These are phyloP conservation scores for Paramacrobiotus metropolitanus DNA, from an alignment of 1,140 invertebrate species.

Conservation along the genomic window DNA sequence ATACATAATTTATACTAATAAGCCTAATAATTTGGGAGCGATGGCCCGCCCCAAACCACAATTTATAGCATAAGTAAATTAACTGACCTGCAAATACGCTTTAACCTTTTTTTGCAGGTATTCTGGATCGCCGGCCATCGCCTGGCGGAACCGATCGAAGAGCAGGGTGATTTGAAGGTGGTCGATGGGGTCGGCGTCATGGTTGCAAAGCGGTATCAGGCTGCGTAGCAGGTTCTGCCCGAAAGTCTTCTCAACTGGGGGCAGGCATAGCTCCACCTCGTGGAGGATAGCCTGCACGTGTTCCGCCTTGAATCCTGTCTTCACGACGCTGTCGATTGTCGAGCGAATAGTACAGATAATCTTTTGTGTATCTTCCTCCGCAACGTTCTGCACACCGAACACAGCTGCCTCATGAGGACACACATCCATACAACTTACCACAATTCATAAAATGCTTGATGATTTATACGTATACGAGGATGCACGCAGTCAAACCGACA, in stretches of 20 bases:
- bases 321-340: background rate
- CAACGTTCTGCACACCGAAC: background rate
- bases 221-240: conserved; percentile 30
- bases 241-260: conserved; percentile 66
- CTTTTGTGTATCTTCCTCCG: background rate
- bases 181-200: conserved; percentile 47
- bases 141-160: conserved; percentile 22
- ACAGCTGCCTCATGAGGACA: no score
- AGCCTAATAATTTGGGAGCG: no score
- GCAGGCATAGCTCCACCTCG: conserved; percentile 52
- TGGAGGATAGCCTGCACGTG: conserved; percentile 67
- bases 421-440: no score
- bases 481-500: no score
- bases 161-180: conserved; percentile 45
- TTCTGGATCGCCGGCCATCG: conserved; percentile 22
- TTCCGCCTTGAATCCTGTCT: conserved; percentile 40
- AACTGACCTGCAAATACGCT: conserved; percentile 42
- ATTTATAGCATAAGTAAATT: no score
- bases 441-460: no score
- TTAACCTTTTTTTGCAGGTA: conserved; percentile 52
- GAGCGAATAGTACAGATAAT: background rate
- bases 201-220: conserved; percentile 58
- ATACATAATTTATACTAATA: no score
- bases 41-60: no score
- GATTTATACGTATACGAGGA: no score